A percentile compares a stretch with the other conserved stretches of the same genome.
phyloP scores from a whole-genome alignment of 2,113 vertebrate species.

The Antigone vipio region DNA sequence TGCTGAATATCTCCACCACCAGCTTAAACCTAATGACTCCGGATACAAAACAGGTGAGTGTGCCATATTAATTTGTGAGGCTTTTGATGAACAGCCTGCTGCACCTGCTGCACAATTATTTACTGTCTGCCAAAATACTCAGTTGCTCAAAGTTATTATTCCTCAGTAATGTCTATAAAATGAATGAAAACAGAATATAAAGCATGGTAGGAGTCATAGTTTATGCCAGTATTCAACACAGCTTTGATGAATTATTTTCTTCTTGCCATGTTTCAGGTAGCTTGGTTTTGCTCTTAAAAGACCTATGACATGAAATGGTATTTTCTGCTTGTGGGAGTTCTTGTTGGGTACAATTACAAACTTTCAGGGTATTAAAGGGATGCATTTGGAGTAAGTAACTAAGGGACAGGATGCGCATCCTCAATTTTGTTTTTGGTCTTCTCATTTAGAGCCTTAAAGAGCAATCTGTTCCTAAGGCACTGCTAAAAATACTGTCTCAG shows the following conservation, averaged over 20 bases:
- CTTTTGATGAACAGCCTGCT: not conserved
- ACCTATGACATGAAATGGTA: not conserved
- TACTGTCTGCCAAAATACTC: not conserved
- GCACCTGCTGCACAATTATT: not conserved
- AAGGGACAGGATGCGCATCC: not conserved
- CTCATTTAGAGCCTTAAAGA: not conserved
- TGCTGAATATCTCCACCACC: constrained; percentile 95
- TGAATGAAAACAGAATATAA: not conserved
- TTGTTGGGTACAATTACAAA: not conserved
- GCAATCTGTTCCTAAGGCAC: not conserved
- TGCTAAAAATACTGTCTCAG: not conserved
- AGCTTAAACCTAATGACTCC: constrained; percentile 96
- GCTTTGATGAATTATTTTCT: not conserved
- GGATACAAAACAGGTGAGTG: constrained; percentile 93
- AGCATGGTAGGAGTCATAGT: not conserved
- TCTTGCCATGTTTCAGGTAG: not conserved
- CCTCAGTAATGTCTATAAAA: not conserved
- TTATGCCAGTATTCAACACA: not conserved
- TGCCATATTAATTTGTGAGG: not conserved
- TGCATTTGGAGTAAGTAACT: not conserved
- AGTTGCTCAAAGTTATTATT: not conserved
- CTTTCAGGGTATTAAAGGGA: not conserved
- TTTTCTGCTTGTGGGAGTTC: not conserved
- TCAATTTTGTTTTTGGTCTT: not conserved
- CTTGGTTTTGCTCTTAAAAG: not conserved